Evolutionary conservation across 1,140 invertebrate genomes (phyloP), one percentile per base, ranked within the genome.

Genomic region (Galendromus occidentalis): DNA sequence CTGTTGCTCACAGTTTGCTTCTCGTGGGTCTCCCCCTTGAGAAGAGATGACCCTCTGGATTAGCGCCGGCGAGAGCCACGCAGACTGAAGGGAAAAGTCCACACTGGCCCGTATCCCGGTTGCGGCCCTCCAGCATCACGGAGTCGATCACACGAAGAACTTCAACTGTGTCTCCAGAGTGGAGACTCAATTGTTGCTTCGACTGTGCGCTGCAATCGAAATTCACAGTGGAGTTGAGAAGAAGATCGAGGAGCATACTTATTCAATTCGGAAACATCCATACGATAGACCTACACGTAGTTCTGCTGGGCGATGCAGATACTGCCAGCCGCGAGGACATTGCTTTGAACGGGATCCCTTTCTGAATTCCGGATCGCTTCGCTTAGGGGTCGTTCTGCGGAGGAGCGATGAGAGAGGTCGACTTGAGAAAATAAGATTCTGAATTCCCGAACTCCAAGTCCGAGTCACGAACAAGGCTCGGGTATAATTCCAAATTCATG

Each of bases 171-270:
- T 59, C 51, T 59, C 51, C 51, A 12, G 51, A 59, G 33, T 22
- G 51, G 51, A 59, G 51, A 59, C 51, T 59, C 51, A 59, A 59
- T 59, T 59, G 51, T 33, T 59, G 51, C 51, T 59, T 59, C 51
- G 51, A 59, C 51, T 59, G 51, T 25, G 51, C 51, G 51, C 51
- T 59, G 22, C 33, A 9, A 39, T 39, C 33, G 9, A n/a, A n/a
- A n/a, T n/a, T n/a, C n/a, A n/a, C n/a, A n/a, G n/a, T n/a, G n/a
- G n/a, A n/a, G n/a, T n/a, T n/a, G n/a, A n/a, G n/a, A n/a, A n/a
- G 42, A 44, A 14, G n/a, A 44, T 44, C n/a, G n/a, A 44, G 42
- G 12, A 44, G n/a, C 42, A 44, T n/a, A n/a, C n/a, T n/a, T n/a
- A n/a, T n/a, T n/a, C n/a, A n/a, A n/a, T n/a, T n/a, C n/a, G n/a